Conservation (phyloP, 2,888 invertebrate species). For the Standfussiana lucernea region DNA sequence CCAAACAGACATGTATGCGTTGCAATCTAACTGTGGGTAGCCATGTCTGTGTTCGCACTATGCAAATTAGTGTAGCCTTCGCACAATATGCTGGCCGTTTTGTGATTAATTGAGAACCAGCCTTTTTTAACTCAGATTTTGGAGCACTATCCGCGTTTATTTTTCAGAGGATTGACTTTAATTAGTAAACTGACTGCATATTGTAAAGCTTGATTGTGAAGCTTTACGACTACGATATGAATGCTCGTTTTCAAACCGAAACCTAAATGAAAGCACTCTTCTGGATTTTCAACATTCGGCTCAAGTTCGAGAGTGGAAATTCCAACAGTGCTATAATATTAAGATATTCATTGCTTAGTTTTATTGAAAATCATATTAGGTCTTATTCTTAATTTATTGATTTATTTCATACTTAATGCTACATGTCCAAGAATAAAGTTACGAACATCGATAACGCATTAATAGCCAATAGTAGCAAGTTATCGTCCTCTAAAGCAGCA, state of each 20-base stretch:
- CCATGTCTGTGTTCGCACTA: background rate
- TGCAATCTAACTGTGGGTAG: background rate
- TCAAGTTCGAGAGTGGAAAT: background rate
- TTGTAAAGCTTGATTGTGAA: background rate
- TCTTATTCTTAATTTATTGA: background rate
- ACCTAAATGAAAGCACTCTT: background rate
- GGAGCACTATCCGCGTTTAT: background rate
- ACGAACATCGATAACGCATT: slow-evolving; percentile 48
- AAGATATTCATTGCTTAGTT: background rate
- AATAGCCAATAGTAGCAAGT: slow-evolving; percentile 23
- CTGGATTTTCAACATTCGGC: background rate
- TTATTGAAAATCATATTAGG: background rate
- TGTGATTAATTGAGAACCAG: background rate
- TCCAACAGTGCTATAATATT: no score
- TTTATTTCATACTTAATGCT: background rate
- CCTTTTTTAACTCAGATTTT: background rate
- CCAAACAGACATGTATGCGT: background rate
- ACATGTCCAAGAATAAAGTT: background rate
- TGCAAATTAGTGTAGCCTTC: background rate
- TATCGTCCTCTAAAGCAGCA: slow-evolving; percentile 12
- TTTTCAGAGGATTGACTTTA: background rate
- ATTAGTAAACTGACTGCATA: background rate
- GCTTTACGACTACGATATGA: background rate
- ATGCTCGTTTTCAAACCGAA: background rate
- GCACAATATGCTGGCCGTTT: background rate